Evolutionary conservation across 2,888 invertebrate species (phyloP).

Genomic region (Chloroclystis v-ata): DNA sequence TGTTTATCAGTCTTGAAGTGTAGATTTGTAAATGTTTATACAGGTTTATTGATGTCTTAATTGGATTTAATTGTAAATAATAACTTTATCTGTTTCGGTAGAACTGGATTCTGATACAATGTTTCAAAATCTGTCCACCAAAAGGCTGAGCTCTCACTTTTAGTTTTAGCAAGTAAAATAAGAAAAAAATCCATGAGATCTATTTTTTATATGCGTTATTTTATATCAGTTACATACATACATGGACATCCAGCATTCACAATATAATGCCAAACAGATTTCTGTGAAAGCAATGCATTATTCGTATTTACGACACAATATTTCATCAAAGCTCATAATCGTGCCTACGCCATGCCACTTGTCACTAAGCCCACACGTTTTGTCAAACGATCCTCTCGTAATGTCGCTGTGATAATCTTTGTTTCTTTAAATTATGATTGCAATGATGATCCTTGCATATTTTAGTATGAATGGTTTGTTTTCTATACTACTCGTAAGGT

Average conservation of each 20-base stretch:
- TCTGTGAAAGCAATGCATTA: constrained; percentile 17
- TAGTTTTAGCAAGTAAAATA: too few relatives aligned
- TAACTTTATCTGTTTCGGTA: background rate
- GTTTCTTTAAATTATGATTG: constrained; percentile 26
- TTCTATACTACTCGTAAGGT: too few relatives aligned
- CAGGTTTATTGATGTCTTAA: constrained; percentile 9
- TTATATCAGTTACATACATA: too few relatives aligned
- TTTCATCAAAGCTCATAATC: constrained; percentile 39
- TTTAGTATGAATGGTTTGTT: too few relatives aligned
- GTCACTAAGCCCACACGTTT: constrained; percentile 42
- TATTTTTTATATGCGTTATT: too few relatives aligned
- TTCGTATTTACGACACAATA: constrained; percentile 19
- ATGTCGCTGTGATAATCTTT: constrained; percentile 29
- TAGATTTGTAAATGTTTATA: constrained; percentile 2
- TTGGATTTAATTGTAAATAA: constrained; percentile 5
- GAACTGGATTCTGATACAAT: too few relatives aligned
- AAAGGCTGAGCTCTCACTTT: too few relatives aligned
- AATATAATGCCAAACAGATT: constrained; percentile 2
- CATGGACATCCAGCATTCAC: background rate
- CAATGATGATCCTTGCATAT: constrained; percentile 26
- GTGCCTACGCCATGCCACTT: constrained; percentile 46
- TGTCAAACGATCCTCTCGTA: constrained; percentile 38
- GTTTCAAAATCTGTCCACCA: too few relatives aligned
- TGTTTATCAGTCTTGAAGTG: constrained; percentile 2
- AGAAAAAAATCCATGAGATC: too few relatives aligned